Evolutionary conservation across 2,888 invertebrate genomes (phyloP).

Genomic region (Andrena praecox): DNA sequence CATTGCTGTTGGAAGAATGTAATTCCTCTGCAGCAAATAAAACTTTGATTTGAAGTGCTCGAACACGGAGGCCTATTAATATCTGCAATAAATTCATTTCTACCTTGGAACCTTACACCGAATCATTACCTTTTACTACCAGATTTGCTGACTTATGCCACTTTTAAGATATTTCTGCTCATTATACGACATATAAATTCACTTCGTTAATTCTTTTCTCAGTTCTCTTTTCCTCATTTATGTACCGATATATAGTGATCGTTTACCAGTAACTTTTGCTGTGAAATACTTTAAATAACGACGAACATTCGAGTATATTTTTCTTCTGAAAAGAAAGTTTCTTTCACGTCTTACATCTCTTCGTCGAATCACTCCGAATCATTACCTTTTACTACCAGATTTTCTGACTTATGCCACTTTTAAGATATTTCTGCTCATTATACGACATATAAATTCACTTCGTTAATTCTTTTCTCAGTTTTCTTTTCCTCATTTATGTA

Average conservation of each 20-base stretch:
- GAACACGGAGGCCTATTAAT: conserved; percentile 8
- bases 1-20: conserved; percentile 42
- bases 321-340: conserved; percentile 9
- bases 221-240: not conserved
- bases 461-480: not conserved
- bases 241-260: not conserved
- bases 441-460: not conserved
- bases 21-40: conserved; percentile 49
- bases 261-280: not conserved
- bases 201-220: not conserved
- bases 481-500: not conserved
- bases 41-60: conserved; percentile 4
- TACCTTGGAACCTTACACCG: conserved; percentile 41
- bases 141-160: not conserved
- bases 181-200: not conserved
- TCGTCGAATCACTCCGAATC: conserved; percentile 40
- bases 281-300: not conserved
- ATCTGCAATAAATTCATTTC: conserved; percentile 50
- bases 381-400: conserved; percentile 46
- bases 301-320: not conserved
- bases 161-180: not conserved
- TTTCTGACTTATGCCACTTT: not conserved
- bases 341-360: conserved; percentile 9
- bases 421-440: not conserved
- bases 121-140: conserved; percentile 50